Conservation (phyloP, 2,888 invertebrate species). For the Drosophila suboccidentalis region DNA sequence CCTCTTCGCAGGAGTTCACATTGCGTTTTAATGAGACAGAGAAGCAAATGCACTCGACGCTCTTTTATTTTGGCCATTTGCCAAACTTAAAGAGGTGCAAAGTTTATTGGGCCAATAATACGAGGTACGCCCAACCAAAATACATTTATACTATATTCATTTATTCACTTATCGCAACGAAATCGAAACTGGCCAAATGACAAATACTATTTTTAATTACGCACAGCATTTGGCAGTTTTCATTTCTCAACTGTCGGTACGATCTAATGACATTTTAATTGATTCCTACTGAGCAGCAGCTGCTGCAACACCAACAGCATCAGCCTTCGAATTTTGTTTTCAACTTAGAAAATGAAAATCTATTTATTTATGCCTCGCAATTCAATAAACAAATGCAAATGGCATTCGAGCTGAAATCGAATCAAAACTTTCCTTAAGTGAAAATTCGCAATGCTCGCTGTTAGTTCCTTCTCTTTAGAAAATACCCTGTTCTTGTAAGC, state of each 20-base stretch:
- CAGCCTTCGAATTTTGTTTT: slow-evolving; percentile 34
- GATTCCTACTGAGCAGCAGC: slow-evolving; percentile 38
- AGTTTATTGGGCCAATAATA: slow-evolving; percentile 78
- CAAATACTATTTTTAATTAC: slow-evolving; percentile 71
- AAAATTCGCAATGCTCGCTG: slow-evolving; percentile 36
- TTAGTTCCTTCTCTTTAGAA: slow-evolving; percentile 22
- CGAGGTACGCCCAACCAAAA: slow-evolving; percentile 18
- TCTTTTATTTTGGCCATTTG: slow-evolving; percentile 50
- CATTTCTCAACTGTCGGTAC: slow-evolving; percentile 34
- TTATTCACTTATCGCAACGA: slow-evolving; percentile 28
- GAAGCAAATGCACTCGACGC: slow-evolving; percentile 21
- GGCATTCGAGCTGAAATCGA: slow-evolving; percentile 37
- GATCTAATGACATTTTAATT: slow-evolving; percentile 59
- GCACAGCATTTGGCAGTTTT: slow-evolving; percentile 49
- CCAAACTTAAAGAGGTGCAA: slow-evolving; percentile 68
- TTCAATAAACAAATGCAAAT: slow-evolving; percentile 45
- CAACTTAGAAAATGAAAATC: slow-evolving; percentile 31
- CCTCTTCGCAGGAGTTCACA: background rate
- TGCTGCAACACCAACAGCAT: background rate
- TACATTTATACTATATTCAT: slow-evolving; percentile 12
- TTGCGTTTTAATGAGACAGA: slow-evolving; percentile 39
- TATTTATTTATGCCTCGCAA: slow-evolving; percentile 44
- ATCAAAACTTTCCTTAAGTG: slow-evolving; percentile 55
- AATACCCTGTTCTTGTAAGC: slow-evolving; percentile 21
- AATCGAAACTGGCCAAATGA: slow-evolving; percentile 54